phyloP scores from a whole-genome alignment of 2,888 invertebrate genomes.

The Hemicrepidius hirtus region DNA sequence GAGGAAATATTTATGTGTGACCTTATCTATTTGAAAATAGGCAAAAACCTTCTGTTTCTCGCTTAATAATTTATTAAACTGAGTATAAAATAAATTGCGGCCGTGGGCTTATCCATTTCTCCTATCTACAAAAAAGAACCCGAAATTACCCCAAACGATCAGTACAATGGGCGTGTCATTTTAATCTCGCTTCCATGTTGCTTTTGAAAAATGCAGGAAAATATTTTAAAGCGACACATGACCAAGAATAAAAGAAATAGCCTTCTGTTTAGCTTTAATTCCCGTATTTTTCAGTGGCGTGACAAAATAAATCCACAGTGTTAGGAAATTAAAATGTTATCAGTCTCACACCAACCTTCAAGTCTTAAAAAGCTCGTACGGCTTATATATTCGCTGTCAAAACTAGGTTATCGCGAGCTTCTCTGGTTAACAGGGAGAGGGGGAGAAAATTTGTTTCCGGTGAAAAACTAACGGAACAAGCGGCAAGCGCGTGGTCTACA shows the following conservation, averaged over 20 bases:
- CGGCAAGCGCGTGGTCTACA: neutral
- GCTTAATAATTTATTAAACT: no score
- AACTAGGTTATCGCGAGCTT: neutral
- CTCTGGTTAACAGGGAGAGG: neutral
- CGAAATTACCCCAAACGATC: neutral
- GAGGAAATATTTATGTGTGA: no score
- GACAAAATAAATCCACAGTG: neutral
- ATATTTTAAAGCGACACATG: conserved; percentile 29
- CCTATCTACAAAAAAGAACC: no score
- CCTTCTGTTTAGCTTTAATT: conserved; percentile 11
- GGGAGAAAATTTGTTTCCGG: neutral
- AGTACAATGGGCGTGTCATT: conserved; percentile 5
- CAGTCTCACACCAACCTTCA: neutral
- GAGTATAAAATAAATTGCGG: no score
- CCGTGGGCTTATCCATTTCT: no score
- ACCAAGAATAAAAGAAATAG: conserved; percentile 19
- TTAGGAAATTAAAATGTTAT: conserved; percentile 20
- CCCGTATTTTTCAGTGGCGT: conserved; percentile 3
- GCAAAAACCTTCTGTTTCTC: no score
- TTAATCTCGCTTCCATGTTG: conserved; percentile 6
- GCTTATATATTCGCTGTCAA: neutral
- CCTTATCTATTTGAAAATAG: no score
- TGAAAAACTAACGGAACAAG: neutral
- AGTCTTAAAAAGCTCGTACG: neutral
- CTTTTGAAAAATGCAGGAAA: conserved; percentile 16